Evolutionary conservation across 2,113 vertebrate species (phyloP), one percentile per base, ranked within the genome.

Genomic region (Macaca mulatta): DNA sequence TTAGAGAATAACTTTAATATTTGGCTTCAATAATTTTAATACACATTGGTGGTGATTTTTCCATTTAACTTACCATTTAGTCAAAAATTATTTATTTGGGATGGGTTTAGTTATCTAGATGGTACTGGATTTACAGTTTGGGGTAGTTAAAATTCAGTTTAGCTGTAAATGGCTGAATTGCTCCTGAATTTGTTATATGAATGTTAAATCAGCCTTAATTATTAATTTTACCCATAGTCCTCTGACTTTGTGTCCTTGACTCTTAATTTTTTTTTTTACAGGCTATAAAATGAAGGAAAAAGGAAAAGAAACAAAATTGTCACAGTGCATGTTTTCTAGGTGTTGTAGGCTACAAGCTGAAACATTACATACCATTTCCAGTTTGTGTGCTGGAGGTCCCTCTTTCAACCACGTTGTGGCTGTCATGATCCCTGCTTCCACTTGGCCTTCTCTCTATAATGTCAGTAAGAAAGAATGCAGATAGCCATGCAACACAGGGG

Each of bases 351-450:
- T 38, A 55, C 23, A 75, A 17, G 50, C 2, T 87, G 11, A 70
- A 91, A 87, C 77, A 86, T 17, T 97, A 97, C 99, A 99, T 98
- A 99, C 99, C 86, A 96, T 95, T 94, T 98, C 98, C 75, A 87
- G 84, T 35, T n/a, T 93, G 35, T 40, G 23, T 2, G 50, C 55
- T 95, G 32, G 67, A 85, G 95, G 96, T 78, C 97, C 97, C 72
- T 99, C 98, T 93, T 98, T 98, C 74, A 99, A 96, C 98, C 99
- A 99, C 0, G 99, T 99, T 89, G 98, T 97, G 64, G 99, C 98
- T 89, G 99, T 99, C 98, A 98, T 99, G 93, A 99, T 97, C 38
- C 99, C 99, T 43, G 99, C 99, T 99, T 99, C 99, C 89, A 99
- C 99, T 93, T 61, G 98, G n/a, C 99, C 99, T 98, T 99, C 99